phyloP scores from a whole-genome alignment of 92 coral and sea anemone species.

The Porites rus region DNA sequence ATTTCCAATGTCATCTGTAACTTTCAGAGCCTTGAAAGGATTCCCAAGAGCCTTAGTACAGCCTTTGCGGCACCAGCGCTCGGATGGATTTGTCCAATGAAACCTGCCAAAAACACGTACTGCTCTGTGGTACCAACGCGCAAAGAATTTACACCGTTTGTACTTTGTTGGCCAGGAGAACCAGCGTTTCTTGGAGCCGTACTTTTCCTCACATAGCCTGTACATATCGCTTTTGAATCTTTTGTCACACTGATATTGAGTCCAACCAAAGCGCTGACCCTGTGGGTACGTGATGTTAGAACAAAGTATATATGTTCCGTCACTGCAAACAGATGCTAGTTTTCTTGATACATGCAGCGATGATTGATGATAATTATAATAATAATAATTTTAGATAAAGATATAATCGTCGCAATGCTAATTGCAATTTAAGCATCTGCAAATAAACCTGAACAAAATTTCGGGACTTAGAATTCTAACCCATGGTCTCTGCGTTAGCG shows the following conservation, averaged over 20 bases:
- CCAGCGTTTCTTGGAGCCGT: neutral
- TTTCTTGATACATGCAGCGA: too few species aligned
- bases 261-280: conserved; percentile 72
- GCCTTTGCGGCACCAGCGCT: conserved; percentile 9
- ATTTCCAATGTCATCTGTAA: neutral
- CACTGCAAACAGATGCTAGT: too few species aligned
- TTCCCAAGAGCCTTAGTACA: conserved; percentile 14
- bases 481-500: too few species aligned
- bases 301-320: too few species aligned
- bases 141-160: neutral
- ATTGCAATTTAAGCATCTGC: too few species aligned
- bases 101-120: neutral
- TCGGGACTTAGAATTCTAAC: too few species aligned
- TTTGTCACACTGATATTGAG: conserved; percentile 55
- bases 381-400: too few species aligned
- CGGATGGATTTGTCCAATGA: neutral
- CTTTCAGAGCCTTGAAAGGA: neutral
- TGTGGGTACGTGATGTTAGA: neutral
- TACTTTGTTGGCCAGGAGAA: neutral
- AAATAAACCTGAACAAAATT: too few species aligned
- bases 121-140: neutral
- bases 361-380: too few species aligned
- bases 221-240: conserved; percentile 72
- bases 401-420: too few species aligned
- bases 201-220: conserved; percentile 31